phyloP scores from a whole-genome alignment of 2,888 invertebrate species.

The Ornithoptera priamus region DNA sequence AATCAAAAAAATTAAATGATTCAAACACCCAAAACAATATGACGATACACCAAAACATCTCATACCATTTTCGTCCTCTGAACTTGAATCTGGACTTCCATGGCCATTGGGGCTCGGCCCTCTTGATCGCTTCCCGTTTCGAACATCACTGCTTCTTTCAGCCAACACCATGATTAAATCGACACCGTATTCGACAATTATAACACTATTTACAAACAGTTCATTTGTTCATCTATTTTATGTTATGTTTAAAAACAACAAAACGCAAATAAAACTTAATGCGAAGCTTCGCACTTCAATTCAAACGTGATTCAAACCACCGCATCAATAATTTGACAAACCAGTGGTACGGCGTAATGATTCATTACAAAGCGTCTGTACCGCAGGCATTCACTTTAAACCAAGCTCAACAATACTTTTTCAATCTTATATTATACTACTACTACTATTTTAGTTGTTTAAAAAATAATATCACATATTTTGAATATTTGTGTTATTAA shows the following conservation, averaged over 20 bases:
- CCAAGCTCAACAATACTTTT: conserved; percentile 14
- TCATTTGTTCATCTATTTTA: conserved; percentile 37
- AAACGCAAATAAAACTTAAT: conserved; percentile 50
- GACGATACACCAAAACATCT: not conserved
- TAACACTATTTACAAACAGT: conserved; percentile 40
- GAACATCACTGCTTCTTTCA: conserved; percentile 91
- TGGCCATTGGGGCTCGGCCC: conserved; percentile 95
- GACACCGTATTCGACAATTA: conserved; percentile 49
- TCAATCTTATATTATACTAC: not conserved
- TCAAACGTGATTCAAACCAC: conserved; percentile 81
- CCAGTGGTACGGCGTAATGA: conserved; percentile 49
- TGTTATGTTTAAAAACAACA: conserved; percentile 35
- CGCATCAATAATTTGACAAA: conserved; percentile 80
- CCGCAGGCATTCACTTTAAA: conserved; percentile 55
- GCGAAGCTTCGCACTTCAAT: conserved; percentile 69
- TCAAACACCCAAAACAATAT: conserved; percentile 12
- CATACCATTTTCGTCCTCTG: conserved; percentile 91
- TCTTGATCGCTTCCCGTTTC: conserved; percentile 93
- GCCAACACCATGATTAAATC: conserved; percentile 89
- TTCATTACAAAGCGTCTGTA: conserved; percentile 68
- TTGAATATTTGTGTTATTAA: not conserved
- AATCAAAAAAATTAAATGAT: not conserved
- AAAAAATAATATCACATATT: not conserved
- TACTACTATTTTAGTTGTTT: not conserved
- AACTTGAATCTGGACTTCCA: conserved; percentile 89